These are phyloP conservation scores for Philaenus spumarius DNA, from an alignment of 1,140 invertebrate genomes.

Conservation along the genomic window DNA sequence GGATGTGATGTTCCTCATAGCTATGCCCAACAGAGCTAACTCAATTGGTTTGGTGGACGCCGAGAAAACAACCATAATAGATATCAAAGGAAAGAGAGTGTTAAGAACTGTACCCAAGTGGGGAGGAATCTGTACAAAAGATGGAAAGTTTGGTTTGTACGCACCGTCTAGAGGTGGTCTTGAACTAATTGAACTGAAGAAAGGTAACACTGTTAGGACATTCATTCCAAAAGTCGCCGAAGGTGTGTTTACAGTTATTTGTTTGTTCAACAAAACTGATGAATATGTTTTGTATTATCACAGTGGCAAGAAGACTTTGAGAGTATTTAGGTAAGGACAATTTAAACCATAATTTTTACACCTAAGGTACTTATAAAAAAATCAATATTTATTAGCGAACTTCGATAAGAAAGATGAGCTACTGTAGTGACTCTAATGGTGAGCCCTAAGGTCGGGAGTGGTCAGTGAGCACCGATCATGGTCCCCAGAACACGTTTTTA, in stretches of 20 bases:
- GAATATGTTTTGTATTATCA: constrained; percentile 97
- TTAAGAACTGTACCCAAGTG: constrained; percentile 70
- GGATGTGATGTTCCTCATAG: constrained; percentile 59
- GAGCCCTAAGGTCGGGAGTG: too few relatives aligned
- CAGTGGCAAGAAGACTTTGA: constrained; percentile 84
- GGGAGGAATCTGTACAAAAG: constrained; percentile 73
- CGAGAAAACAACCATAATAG: constrained; percentile 82
- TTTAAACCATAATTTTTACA: too few relatives aligned
- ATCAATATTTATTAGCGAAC: too few relatives aligned
- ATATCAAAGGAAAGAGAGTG: constrained; percentile 73
- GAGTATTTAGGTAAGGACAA: constrained; percentile 81
- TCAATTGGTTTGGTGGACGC: constrained; percentile 82
- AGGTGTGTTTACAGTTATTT: constrained; percentile 93
- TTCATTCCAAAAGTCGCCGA: constrained; percentile 91
- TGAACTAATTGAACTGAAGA: constrained; percentile 80
- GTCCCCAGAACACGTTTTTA: too few relatives aligned
- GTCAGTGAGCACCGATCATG: too few relatives aligned
- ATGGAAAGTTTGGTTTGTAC: constrained; percentile 88
- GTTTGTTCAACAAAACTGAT: constrained; percentile 89
- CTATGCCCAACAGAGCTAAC: constrained; percentile 73
- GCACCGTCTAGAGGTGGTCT: constrained; percentile 88
- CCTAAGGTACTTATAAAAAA: too few relatives aligned
- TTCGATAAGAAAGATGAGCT: too few relatives aligned
- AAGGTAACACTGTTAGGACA: constrained; percentile 72
- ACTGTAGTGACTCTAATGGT: too few relatives aligned